Evolutionary conservation across 2,797 vertebrate species (phyloP).

Genomic region (Gambusia yucatana): DNA sequence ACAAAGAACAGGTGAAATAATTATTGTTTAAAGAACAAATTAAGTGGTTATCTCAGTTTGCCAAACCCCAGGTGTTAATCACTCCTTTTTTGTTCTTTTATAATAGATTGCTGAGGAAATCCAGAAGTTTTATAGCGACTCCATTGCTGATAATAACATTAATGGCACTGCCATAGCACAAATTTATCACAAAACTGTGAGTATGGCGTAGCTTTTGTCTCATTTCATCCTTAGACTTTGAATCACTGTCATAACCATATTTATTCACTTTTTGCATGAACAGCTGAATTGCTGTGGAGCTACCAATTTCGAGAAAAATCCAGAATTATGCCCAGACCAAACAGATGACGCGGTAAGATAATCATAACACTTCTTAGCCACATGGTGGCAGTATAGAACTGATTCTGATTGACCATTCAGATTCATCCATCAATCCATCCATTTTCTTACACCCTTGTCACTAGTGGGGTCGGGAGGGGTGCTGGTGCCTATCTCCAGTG

Average conservation of each 20-base stretch:
- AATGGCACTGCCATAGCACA: conserved; percentile 76
- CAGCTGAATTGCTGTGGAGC: conserved; percentile 81
- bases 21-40: background rate
- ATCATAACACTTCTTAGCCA: conserved; percentile 28
- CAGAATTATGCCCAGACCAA: conserved; percentile 43
- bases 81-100: background rate
- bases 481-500: too few relatives aligned
- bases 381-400: conserved; percentile 38
- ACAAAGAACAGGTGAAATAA: conserved; percentile 85
- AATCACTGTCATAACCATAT: background rate
- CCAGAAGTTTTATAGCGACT: conserved; percentile 86
- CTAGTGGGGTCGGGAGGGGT: too few relatives aligned
- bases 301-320: background rate
- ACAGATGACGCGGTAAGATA: conserved; percentile 55
- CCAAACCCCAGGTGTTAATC: background rate
- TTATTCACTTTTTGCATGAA: conserved; percentile 1
- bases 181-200: conserved; percentile 86
- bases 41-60: background rate
- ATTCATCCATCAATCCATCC: background rate
- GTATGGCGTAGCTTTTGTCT: conserved; percentile 38
- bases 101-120: conserved; percentile 88
- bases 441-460: too few relatives aligned
- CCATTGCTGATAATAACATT: conserved; percentile 63
- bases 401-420: background rate
- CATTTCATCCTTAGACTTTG: background rate